A percentile compares a stretch with the other conserved stretches of the same genome.
Conservation (phyloP, 2,113 vertebrate species). For the Ammodytes marinus region DNA sequence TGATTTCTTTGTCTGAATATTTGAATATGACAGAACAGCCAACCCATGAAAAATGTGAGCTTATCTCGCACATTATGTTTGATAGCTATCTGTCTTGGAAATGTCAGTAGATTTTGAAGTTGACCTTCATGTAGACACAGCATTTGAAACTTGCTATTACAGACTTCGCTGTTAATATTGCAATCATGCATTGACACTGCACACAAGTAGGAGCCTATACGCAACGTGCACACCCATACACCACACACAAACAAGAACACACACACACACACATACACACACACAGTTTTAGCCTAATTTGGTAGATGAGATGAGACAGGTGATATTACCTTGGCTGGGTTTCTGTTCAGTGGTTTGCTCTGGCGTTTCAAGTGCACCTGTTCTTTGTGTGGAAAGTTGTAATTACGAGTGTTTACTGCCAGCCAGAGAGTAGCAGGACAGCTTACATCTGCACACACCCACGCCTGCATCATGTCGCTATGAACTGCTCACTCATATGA, state of each 20-base stretch:
- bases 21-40: constrained; percentile 49
- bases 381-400: constrained; percentile 80
- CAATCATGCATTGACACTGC: constrained; percentile 1
- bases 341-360: constrained; percentile 61
- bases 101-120: constrained; percentile 71
- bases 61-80: constrained; percentile 49
- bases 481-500: constrained; percentile 10
- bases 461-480: constrained; percentile 41
- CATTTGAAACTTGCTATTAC: constrained; percentile 59
- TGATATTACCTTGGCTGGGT: constrained; percentile 79
- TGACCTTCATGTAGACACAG: constrained; percentile 79
- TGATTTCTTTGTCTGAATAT: constrained; percentile 42
- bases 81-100: constrained; percentile 60
- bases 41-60: constrained; percentile 66
- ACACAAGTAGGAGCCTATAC: neutral
- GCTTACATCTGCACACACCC: constrained; percentile 73
- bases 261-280: constrained; percentile 7
- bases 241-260: neutral
- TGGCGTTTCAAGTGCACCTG: constrained; percentile 80
- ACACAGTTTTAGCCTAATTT: constrained; percentile 66
- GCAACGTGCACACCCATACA: neutral
- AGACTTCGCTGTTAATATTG: constrained; percentile 42
- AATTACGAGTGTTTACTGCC: constrained; percentile 79
- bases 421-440: constrained; percentile 63
- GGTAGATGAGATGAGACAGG: constrained; percentile 78